These are phyloP conservation scores for Drosophila mimica DNA, from an alignment of 2,888 invertebrate species.

Conservation along the genomic window DNA sequence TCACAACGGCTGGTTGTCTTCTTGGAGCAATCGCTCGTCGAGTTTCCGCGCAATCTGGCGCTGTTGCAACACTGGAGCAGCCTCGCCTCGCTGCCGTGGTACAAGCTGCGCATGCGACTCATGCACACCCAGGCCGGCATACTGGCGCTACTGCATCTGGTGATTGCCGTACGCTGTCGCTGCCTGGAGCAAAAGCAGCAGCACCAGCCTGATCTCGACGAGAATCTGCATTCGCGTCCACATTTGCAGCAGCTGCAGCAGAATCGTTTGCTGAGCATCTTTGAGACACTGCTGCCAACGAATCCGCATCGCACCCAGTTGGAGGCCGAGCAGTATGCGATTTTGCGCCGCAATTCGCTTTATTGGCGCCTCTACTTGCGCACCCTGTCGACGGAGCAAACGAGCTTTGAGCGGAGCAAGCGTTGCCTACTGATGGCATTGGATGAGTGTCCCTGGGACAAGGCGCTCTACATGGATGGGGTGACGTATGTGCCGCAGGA, in stretches of 20 bases:
- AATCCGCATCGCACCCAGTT: slow-evolving; percentile 45
- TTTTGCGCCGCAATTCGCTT: slow-evolving; percentile 84
- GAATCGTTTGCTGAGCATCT: slow-evolving; percentile 80
- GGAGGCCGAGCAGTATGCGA: slow-evolving; percentile 49
- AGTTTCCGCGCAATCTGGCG: slow-evolving; percentile 87
- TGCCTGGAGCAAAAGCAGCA: slow-evolving; percentile 32
- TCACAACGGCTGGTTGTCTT: slow-evolving; percentile 57
- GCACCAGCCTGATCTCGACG: neutral
- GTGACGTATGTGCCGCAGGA: slow-evolving; percentile 88
- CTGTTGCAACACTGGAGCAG: slow-evolving; percentile 86
- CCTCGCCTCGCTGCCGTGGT: slow-evolving; percentile 85
- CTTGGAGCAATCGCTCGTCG: slow-evolving; percentile 83
- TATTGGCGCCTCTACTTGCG: slow-evolving; percentile 88
- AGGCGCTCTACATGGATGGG: slow-evolving; percentile 89
- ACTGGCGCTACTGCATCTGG: slow-evolving; percentile 85
- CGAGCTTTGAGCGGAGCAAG: slow-evolving; percentile 81
- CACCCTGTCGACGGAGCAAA: slow-evolving; percentile 84
- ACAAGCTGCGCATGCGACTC: slow-evolving; percentile 85
- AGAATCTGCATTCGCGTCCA: neutral
- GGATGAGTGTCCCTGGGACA: slow-evolving; percentile 88
- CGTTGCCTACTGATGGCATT: slow-evolving; percentile 86
- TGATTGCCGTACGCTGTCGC: slow-evolving; percentile 84
- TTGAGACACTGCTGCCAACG: slow-evolving; percentile 67
- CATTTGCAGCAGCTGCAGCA: slow-evolving; percentile 62
- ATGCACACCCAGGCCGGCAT: slow-evolving; percentile 85